Base-by-base conservation (phyloP, 2,797 vertebrate genomes). In the Synaphobranchus kaupii region DNA sequence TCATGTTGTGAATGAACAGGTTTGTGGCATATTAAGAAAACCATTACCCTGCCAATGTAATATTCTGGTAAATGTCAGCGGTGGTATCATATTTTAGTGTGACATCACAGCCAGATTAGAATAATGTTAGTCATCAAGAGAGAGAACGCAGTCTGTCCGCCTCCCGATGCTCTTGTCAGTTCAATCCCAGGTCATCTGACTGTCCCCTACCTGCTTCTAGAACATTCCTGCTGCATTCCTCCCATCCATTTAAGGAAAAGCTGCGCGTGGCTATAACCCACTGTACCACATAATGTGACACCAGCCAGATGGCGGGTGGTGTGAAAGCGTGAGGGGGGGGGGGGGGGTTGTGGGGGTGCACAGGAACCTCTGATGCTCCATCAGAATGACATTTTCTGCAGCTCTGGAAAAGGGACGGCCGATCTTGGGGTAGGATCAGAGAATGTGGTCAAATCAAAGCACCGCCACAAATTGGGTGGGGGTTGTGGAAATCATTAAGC, bases 401-500 rank as follows among this genome's bases (percentile, higher is more conserved):
- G 22, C 60, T 31, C 44, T 28, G 84, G 84, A 60, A 48, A 48
- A 28, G 73, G 34, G 73, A 39, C 31, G 28, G 58, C 39, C 20
- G n/a, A 39, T 10, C 44, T 22, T 68, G 84, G 58, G 48, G 6
- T 9, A n/a, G 84, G 58, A 47, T 85, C 56, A 68, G 84, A 60
- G 60, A 85, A 68, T 28, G 84, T 25, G 39, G 68, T 68, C 25
- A 50, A 68, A 68, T 13, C 8, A 54, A 85, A 25, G 44, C 12
- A n/a, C n/a, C 50, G 56, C 60, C 28, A 34, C 58, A 25, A 12
- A 28, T 25, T 50, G n/a, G 83, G 15, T 5, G 34, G 56, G 56
- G 20, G 39, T 44, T 63, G 56, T 84, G 58, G 28, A 68, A 85
- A 85, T 85, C 84, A 68, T 68, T 85, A 68, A 68, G 13, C 3